A percentile compares a stretch with the other conserved stretches of the same genome.
Conservation (phyloP, 2,888 invertebrate genomes). For the Ariolimax columbianus region DNA sequence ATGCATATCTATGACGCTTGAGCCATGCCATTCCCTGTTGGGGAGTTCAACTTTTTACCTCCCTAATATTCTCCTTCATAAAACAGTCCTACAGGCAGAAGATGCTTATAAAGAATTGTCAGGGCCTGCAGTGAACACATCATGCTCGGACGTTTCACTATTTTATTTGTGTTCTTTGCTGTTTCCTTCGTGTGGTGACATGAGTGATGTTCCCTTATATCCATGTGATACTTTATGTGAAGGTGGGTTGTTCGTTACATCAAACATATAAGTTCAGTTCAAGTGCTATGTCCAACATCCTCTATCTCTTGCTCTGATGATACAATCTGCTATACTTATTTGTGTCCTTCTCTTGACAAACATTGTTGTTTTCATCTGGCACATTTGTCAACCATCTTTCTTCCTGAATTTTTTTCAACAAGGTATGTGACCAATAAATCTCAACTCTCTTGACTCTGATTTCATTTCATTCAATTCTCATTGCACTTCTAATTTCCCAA, state of each 20-base stretch:
- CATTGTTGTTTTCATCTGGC: too few species aligned
- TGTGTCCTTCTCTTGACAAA: too few species aligned
- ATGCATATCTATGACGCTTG: slow-evolving; percentile 40
- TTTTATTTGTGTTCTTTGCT: slow-evolving; percentile 63
- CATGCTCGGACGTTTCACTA: slow-evolving; percentile 56
- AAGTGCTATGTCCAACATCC: background rate
- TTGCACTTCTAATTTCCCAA: too few species aligned
- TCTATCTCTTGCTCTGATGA: too few species aligned
- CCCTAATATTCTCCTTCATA: slow-evolving; percentile 57
- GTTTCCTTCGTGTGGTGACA: slow-evolving; percentile 65
- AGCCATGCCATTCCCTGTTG: slow-evolving; percentile 53
- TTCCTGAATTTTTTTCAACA: too few species aligned
- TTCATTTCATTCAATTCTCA: too few species aligned
- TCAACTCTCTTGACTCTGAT: too few species aligned
- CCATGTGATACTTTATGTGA: slow-evolving; percentile 66
- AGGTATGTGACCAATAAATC: too few species aligned
- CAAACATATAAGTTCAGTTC: background rate
- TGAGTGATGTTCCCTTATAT: slow-evolving; percentile 43
- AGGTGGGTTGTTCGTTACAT: slow-evolving; percentile 53
- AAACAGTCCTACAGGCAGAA: slow-evolving; percentile 52
- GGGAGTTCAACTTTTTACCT: slow-evolving; percentile 59
- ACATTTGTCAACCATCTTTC: too few species aligned
- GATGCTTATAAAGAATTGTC: slow-evolving; percentile 54
- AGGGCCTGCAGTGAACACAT: slow-evolving; percentile 9
- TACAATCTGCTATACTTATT: background rate